phyloP scores from a whole-genome alignment of 2,888 invertebrate genomes.

The Cataglyphis cursor region DNA sequence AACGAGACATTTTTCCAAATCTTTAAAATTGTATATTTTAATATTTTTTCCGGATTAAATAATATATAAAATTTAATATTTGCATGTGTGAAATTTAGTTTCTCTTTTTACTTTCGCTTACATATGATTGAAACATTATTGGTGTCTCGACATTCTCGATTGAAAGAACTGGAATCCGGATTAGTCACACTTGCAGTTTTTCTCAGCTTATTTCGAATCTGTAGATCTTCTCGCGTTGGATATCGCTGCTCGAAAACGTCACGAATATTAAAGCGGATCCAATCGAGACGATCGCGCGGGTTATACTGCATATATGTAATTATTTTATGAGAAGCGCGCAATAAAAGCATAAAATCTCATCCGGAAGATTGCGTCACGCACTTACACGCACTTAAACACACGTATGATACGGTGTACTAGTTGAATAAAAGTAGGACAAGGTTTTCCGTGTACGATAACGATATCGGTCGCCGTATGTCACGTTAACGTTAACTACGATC shows the following conservation, averaged over 20 bases:
- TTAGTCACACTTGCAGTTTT: background rate
- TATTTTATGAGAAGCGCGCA: constrained; percentile 37
- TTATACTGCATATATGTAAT: constrained; percentile 8
- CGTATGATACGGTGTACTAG: constrained; percentile 8
- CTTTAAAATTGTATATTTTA: background rate
- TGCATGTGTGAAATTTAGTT: background rate
- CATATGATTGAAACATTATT: constrained; percentile 41
- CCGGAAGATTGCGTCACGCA: constrained; percentile 56
- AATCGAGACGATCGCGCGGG: constrained; percentile 24
- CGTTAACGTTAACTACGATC: constrained; percentile 34
- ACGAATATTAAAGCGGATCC: background rate
- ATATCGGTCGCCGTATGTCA: constrained; percentile 65
- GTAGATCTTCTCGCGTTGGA: background rate
- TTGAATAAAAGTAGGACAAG: constrained; percentile 70
- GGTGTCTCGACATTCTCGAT: background rate
- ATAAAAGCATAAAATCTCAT: constrained; percentile 48
- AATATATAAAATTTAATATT: background rate
- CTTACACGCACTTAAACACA: constrained; percentile 1
- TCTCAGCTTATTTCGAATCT: background rate
- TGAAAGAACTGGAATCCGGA: background rate
- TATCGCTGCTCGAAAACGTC: background rate
- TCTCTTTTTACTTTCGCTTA: constrained; percentile 13
- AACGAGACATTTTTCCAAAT: background rate
- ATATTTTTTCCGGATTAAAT: background rate
- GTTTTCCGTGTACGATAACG: constrained; percentile 67